Evolutionary conservation across 2,888 invertebrate species (phyloP), one percentile per base, ranked within the genome.

Genomic region (Zeuzera pyrina): DNA sequence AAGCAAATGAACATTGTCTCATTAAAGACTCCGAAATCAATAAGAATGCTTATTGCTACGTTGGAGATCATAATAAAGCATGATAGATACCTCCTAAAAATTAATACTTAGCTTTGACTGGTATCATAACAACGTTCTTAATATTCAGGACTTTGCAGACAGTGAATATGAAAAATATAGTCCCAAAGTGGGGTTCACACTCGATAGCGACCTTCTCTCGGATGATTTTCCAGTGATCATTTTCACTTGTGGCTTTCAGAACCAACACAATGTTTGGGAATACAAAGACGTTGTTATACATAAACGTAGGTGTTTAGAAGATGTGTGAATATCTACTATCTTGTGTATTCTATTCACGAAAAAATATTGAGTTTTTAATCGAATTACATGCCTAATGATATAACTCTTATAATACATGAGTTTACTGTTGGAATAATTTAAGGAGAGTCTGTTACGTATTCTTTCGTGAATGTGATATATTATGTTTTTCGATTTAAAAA

Each of bases 251-350:
- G 49, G 45, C 36, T 70, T 64, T 70, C 47, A 42, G 45, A 60
- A 51, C 52, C 51, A 51, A 50, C 57, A 56, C 24, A 22, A 25
- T 49, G 35, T 36, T 52, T 39, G 31, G 42, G 49, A 48, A 41
- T 47, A 44, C 32, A 62, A 52, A 61, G 43, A 52, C 38, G 49
- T 72, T 43, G 52, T 61, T 65, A 56, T 74, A 47, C 50, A 59
- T 45, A 65, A 70, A 77, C 61, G 78, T 83, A 79, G 78, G 81
- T 83, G 77, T 67, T 60, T 61, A 65, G 53, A 57, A 45, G 52
- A 57, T 59, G 58, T 67, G 57, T 65, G 53, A 50, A 58, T 59
- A 55, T 43, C 42, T 16, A 15, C 15, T 50, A 51, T 43, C 49
- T 47, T 50, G 47, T 42, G 45, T 35, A 45, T 49, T 57, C 54